Conservation (phyloP, 2,113 vertebrate genomes). For the Panthera uncia region DNA sequence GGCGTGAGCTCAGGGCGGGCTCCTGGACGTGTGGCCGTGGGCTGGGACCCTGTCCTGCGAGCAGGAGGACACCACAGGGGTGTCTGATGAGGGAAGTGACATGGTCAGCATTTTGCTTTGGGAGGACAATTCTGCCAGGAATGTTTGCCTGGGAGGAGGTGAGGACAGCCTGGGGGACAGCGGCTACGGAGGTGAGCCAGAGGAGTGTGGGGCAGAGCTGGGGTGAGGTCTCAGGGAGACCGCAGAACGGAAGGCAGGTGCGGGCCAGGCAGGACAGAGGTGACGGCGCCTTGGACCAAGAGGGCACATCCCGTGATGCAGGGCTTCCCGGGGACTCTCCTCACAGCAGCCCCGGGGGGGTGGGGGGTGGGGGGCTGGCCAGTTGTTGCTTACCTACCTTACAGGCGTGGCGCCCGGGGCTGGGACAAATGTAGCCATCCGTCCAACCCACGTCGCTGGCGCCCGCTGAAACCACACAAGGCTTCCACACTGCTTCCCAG, state of each 20-base stretch:
- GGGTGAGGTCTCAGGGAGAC: rapidly evolving
- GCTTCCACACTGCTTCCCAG: rapidly evolving
- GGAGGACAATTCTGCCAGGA: neutral
- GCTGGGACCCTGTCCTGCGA: neutral
- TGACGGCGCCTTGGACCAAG: rapidly evolving
- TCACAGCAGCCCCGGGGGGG: neutral
- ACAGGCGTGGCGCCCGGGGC: neutral
- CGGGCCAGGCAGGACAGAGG: neutral
- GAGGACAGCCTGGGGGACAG: neutral
- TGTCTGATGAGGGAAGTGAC: neutral
- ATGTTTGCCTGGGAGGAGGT: too few relatives aligned
- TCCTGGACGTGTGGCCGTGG: rapidly evolving
- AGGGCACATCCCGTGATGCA: rapidly evolving
- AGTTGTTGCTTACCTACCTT: rapidly evolving
- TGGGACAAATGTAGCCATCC: rapidly evolving
- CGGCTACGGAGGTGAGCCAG: rapidly evolving
- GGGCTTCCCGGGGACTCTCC: neutral
- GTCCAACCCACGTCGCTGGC: rapidly evolving
- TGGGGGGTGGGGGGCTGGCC: rapidly evolving
- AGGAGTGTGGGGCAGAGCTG: rapidly evolving
- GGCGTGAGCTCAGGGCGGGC: neutral
- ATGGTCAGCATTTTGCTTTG: neutral
- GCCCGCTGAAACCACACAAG: rapidly evolving
- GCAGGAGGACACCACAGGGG: too few relatives aligned
- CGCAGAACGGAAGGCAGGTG: neutral